Evolutionary conservation across 2,888 invertebrate genomes (phyloP).

Genomic region (Corythucha ciliata): DNA sequence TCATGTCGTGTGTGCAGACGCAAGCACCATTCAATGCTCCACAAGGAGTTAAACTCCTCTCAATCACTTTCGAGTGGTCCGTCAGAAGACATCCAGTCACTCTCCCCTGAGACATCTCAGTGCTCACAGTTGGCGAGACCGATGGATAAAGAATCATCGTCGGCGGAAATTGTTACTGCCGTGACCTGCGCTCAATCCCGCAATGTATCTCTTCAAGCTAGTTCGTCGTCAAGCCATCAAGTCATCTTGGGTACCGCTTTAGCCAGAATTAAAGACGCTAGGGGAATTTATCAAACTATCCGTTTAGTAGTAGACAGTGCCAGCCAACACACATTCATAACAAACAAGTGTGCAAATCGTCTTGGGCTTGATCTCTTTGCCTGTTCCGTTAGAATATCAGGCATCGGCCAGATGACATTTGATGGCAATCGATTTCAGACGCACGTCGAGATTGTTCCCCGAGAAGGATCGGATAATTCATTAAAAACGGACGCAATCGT

Average conservation of each 20-base stretch:
- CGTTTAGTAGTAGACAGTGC: constrained; percentile 14
- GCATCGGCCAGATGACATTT: constrained; percentile 11
- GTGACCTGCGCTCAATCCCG: too few species aligned
- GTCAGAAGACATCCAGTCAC: too few species aligned
- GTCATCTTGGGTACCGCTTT: constrained; percentile 6
- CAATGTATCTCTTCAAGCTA: too few species aligned
- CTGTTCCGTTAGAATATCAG: constrained; percentile 4
- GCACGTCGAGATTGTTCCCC: constrained; percentile 9
- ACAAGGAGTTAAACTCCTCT: too few species aligned
- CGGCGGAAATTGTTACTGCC: too few species aligned
- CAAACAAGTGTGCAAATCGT: neutral
- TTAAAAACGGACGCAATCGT: constrained; percentile 15
- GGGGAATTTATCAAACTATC: neutral
- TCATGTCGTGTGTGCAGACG: too few species aligned
- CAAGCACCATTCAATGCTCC: too few species aligned
- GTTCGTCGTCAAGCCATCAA: too few species aligned
- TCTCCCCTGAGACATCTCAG: too few species aligned
- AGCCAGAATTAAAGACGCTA: constrained; percentile 1
- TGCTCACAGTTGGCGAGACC: too few species aligned
- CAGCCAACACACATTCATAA: constrained; percentile 13
- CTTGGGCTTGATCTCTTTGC: constrained; percentile 8
- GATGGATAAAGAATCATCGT: too few species aligned
- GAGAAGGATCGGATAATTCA: neutral
- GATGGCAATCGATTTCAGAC: constrained; percentile 12
- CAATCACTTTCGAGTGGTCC: too few species aligned